A percentile compares a stretch with the other conserved stretches of the same genome.
Conservation (phyloP, 2,888 invertebrate species). For the Eilema caniola region DNA sequence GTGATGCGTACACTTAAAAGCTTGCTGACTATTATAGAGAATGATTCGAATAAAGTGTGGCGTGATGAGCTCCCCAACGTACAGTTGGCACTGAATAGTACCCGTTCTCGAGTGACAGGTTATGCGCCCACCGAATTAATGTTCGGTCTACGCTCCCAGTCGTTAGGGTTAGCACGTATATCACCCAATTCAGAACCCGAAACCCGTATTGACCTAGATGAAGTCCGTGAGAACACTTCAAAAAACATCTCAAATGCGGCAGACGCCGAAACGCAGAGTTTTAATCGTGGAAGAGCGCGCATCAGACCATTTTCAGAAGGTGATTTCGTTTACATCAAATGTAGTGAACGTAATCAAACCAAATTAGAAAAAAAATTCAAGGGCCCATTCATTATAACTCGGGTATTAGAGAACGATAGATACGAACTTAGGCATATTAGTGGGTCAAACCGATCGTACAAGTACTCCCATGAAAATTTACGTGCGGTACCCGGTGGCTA, state of each 20-base stretch:
- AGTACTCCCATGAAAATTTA: slow-evolving; percentile 40
- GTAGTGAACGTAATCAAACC: slow-evolving; percentile 20
- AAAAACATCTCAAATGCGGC: slow-evolving; percentile 12
- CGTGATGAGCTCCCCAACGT: slow-evolving; percentile 41
- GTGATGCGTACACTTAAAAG: no score
- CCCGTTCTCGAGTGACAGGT: slow-evolving; percentile 31
- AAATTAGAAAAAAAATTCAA: slow-evolving; percentile 23
- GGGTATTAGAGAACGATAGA: slow-evolving; percentile 21
- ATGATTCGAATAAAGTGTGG: slow-evolving; percentile 38
- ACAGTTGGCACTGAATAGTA: slow-evolving; percentile 43
- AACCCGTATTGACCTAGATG: slow-evolving; percentile 4
- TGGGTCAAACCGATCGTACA: slow-evolving; percentile 34
- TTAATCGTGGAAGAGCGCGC: slow-evolving; percentile 14
- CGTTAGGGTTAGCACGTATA: slow-evolving; percentile 21
- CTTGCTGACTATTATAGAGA: no score
- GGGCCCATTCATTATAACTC: slow-evolving; percentile 20
- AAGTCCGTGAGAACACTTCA: not conserved
- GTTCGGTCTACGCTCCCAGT: slow-evolving; percentile 30
- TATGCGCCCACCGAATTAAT: slow-evolving; percentile 35
- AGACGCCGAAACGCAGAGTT: not conserved
- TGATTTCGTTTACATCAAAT: slow-evolving; percentile 23
- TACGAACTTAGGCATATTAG: slow-evolving; percentile 33
- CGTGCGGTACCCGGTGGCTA: slow-evolving; percentile 28
- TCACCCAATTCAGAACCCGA: not conserved
- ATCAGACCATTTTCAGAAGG: slow-evolving; percentile 14